Evolutionary conservation across 2,888 invertebrate species (phyloP).

Genomic region (Calameuta filiformis): DNA sequence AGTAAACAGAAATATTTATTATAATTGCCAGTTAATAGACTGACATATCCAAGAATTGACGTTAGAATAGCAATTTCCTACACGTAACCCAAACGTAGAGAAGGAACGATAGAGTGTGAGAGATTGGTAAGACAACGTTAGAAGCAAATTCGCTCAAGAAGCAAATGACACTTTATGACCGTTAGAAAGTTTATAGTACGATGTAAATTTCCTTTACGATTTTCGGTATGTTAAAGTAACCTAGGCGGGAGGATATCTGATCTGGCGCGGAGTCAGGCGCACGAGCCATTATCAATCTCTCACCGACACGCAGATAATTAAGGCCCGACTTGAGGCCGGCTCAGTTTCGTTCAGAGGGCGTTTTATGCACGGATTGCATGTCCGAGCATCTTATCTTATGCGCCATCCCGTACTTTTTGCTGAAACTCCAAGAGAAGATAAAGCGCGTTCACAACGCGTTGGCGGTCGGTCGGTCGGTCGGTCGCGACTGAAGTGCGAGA

Average conservation of each 20-base stretch:
- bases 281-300: constrained; percentile 42
- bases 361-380: constrained; percentile 56
- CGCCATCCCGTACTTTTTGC: constrained; percentile 51
- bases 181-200: not conserved
- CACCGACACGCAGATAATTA: constrained; percentile 48
- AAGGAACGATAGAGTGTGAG: not conserved
- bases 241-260: constrained; percentile 23
- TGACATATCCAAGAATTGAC: not conserved
- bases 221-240: constrained; percentile 7
- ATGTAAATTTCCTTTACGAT: constrained; percentile 7
- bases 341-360: constrained; percentile 24
- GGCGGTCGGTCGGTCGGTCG: not conserved
- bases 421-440: constrained; percentile 28
- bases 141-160: not conserved
- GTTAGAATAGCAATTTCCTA: not conserved
- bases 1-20: no score
- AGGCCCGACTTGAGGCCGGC: constrained; percentile 34
- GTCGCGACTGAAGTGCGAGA: not conserved
- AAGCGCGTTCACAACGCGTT: constrained; percentile 19
- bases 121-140: not conserved
- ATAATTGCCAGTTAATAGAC: no score
- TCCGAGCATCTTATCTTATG: constrained; percentile 52
- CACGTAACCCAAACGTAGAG: no score
- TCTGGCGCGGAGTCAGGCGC: constrained; percentile 14
- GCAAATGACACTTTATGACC: not conserved